A percentile compares a stretch with the other conserved stretches of the same genome.
phyloP scores from a whole-genome alignment of 2,113 vertebrate species.

The Thymallus thymallus region DNA sequence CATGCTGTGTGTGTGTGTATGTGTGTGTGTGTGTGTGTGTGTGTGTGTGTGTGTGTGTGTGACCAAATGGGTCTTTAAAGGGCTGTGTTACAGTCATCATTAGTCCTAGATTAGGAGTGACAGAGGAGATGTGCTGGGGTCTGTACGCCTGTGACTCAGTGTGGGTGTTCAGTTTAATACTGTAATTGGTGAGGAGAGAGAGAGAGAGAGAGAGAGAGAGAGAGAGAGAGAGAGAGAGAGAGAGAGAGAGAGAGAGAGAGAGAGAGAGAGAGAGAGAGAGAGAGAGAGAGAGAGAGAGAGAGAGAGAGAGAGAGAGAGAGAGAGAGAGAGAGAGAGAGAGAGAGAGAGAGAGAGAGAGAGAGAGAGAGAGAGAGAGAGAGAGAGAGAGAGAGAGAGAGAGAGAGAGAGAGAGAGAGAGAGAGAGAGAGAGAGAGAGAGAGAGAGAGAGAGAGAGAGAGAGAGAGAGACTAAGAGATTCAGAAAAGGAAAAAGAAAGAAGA shows the following conservation, averaged over 20 bases:
- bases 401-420: background rate
- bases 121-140: slow-evolving; percentile 39
- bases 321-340: background rate
- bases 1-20: no score
- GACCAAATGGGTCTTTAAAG: slow-evolving; percentile 22
- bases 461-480: background rate
- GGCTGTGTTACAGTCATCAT: slow-evolving; percentile 54
- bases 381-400: background rate
- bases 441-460: background rate
- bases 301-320: background rate
- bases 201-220: background rate
- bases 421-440: background rate
- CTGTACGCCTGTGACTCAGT: slow-evolving; percentile 54
- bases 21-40: no score
- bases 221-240: slow-evolving; percentile 23
- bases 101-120: slow-evolving; percentile 62
- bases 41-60: no score
- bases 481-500: background rate
- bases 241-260: background rate
- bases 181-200: slow-evolving; percentile 58
- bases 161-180: slow-evolving; percentile 52
- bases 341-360: slow-evolving; percentile 14
- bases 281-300: background rate
- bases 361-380: background rate
- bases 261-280: background rate